A percentile compares a stretch with the other conserved stretches of the same genome.
Evolutionary conservation across 1,140 invertebrate species (phyloP).

Genomic region (Ceratosolen fusciceps): DNA sequence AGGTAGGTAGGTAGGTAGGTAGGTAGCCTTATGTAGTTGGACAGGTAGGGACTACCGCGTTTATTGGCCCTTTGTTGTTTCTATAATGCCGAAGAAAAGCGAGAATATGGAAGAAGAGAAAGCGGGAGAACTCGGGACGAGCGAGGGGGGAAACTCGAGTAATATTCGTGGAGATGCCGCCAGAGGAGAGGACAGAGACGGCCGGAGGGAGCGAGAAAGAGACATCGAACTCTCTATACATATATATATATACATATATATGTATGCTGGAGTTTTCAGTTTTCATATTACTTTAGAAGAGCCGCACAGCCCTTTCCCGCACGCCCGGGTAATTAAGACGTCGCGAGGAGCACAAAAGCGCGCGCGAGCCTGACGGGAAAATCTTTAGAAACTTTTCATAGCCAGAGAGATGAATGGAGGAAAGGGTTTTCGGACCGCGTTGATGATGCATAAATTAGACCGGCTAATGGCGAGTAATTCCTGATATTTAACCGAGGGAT

Average conservation of each 20-base stretch:
- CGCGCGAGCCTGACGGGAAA: constrained; percentile 16
- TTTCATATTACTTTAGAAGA: constrained; percentile 27
- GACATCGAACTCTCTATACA: not conserved
- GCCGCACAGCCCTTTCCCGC: constrained; percentile 9
- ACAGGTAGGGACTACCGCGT: constrained; percentile 44
- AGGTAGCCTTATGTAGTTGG: not conserved
- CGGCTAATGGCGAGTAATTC: constrained; percentile 40
- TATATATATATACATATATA: no score
- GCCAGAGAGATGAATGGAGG: constrained; percentile 45
- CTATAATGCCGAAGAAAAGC: constrained; percentile 29
- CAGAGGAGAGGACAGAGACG: not conserved
- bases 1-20: not conserved
- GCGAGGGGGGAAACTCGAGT: not conserved
- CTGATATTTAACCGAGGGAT: constrained; percentile 30
- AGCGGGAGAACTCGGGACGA: not conserved
- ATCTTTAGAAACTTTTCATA: constrained; percentile 55
- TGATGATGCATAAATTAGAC: constrained; percentile 56
- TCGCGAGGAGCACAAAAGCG: constrained; percentile 3
- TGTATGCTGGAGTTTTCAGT: not conserved
- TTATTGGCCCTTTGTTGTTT: constrained; percentile 48
- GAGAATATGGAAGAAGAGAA: constrained; percentile 17
- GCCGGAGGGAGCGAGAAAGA: not conserved
- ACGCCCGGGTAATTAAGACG: constrained; percentile 40
- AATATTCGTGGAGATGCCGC: constrained; percentile 7
- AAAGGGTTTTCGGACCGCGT: constrained; percentile 40